Evolutionary conservation across 2,113 vertebrate species (phyloP).

Genomic region (Bos javanicus): DNA sequence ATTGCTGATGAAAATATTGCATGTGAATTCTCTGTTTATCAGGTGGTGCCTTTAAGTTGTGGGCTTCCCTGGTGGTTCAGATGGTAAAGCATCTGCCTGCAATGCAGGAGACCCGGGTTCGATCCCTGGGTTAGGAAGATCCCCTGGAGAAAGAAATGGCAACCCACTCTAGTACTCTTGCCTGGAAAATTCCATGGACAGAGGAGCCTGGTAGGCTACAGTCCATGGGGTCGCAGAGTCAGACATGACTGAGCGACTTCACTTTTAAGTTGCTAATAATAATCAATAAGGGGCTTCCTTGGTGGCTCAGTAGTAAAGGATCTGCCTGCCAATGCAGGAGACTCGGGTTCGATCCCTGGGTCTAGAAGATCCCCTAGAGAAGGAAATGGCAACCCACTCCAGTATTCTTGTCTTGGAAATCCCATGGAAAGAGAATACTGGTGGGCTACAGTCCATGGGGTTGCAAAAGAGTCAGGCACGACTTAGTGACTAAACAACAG

Average conservation of each 20-base stretch:
- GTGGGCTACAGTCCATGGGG: background rate
- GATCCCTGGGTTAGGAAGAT: background rate
- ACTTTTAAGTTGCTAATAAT: background rate
- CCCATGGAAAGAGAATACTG: background rate
- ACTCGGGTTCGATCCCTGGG: background rate
- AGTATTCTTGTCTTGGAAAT: background rate
- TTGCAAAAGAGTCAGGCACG: background rate
- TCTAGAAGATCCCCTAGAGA: background rate
- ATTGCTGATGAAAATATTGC: background rate
- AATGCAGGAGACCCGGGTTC: background rate
- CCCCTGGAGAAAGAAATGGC: background rate
- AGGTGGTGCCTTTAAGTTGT: background rate
- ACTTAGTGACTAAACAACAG: background rate
- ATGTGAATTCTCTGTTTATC: background rate
- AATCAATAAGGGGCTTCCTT: background rate
- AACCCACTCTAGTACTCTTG: background rate
- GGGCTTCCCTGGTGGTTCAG: background rate
- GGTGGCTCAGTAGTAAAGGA: background rate
- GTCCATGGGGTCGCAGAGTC: background rate
- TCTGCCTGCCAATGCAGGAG: background rate
- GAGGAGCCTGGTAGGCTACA: background rate
- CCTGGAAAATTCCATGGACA: background rate
- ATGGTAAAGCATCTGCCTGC: background rate
- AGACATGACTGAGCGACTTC: background rate
- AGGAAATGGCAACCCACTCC: background rate